A percentile compares a stretch with the other conserved stretches of the same genome.
These are phyloP conservation scores for Cepaea hortensis DNA, from an alignment of 2,888 invertebrate species.

Conservation along the genomic window DNA sequence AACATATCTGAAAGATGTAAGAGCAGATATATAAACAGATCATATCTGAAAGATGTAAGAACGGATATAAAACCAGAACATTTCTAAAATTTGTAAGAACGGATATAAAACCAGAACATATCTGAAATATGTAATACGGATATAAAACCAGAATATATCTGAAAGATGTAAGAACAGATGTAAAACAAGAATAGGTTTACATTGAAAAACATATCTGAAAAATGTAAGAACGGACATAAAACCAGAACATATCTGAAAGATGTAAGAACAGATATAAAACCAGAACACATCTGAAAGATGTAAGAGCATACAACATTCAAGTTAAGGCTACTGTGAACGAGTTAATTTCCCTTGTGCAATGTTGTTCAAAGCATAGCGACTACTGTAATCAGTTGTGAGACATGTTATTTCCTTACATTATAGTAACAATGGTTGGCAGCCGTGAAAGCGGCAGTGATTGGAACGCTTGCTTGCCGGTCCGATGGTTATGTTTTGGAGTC, in stretches of 20 bases:
- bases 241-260: neutral
- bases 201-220: neutral
- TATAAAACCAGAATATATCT: neutral
- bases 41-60: neutral
- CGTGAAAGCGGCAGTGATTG: too few relatives aligned
- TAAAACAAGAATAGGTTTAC: neutral
- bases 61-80: neutral
- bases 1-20: neutral
- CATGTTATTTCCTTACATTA: too few relatives aligned
- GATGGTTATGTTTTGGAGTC: too few relatives aligned
- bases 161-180: neutral
- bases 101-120: neutral
- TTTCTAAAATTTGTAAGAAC: neutral
- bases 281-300: neutral
- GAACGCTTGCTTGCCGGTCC: too few relatives aligned
- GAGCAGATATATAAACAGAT: neutral
- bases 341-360: too few relatives aligned
- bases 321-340: too few relatives aligned
- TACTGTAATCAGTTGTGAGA: too few relatives aligned
- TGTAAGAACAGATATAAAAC: neutral
- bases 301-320: neutral
- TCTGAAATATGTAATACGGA: too few relatives aligned
- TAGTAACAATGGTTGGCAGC: too few relatives aligned
- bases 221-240: neutral
- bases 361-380: too few relatives aligned